Evolutionary conservation across 1,140 invertebrate species (phyloP).

Genomic region (Habropoda laboriosa): DNA sequence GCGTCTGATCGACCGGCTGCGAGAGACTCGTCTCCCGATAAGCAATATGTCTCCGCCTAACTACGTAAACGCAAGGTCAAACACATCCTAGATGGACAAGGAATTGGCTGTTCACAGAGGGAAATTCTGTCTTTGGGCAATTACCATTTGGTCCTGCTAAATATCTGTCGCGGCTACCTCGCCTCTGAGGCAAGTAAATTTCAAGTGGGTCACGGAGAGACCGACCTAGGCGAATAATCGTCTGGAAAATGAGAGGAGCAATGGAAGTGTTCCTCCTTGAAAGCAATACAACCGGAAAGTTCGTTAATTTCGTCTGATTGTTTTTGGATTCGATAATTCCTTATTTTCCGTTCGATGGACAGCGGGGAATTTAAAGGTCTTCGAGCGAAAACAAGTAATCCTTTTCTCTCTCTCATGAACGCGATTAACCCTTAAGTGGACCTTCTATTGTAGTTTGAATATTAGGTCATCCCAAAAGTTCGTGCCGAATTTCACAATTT

Average conservation of each 20-base stretch:
- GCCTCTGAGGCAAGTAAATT: conserved; percentile 4
- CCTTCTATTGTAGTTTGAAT: too few relatives aligned
- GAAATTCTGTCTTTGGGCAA: conserved; percentile 1
- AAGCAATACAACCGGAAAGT: conserved; percentile 4
- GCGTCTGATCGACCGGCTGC: conserved; percentile 4
- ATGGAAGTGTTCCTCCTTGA: conserved; percentile 29
- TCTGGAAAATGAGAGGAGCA: conserved; percentile 21
- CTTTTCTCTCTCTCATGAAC: background rate
- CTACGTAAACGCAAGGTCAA: background rate
- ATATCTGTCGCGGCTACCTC: conserved; percentile 26
- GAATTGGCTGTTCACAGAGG: conserved; percentile 1
- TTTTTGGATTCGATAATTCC: background rate
- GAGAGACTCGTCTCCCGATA: conserved; percentile 10
- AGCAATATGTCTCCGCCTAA: conserved; percentile 33
- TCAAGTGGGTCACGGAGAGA: conserved; percentile 46
- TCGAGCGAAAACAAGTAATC: too few relatives aligned
- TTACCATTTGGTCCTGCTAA: conserved; percentile 9
- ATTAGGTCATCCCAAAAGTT: too few relatives aligned
- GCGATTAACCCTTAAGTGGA: too few relatives aligned
- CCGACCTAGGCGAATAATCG: conserved; percentile 43
- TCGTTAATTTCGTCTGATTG: conserved; percentile 17
- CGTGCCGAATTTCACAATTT: too few relatives aligned
- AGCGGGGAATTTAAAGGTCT: too few relatives aligned
- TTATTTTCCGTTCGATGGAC: background rate
- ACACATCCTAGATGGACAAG: conserved; percentile 13